phyloP scores from a whole-genome alignment of 23 tunicate genomes.

The Corella eumyota region DNA sequence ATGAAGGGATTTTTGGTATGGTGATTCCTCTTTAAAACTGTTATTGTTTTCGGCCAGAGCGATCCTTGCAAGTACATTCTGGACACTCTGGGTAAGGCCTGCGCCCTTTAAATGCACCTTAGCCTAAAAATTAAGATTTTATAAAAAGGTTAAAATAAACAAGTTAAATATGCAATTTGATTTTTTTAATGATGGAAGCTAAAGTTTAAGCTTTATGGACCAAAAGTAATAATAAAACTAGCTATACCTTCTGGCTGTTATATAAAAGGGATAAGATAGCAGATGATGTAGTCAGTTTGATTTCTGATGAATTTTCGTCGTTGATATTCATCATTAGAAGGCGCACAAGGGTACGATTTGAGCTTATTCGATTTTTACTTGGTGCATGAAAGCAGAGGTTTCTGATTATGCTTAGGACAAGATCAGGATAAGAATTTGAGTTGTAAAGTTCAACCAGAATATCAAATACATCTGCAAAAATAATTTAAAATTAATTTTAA shows the following conservation, averaged over 20 bases:
- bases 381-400: constrained; percentile 78
- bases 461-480: constrained; percentile 48
- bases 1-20: not conserved
- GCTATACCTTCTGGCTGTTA: constrained; percentile 58
- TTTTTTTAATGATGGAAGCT: too few species aligned
- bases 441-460: constrained; percentile 32
- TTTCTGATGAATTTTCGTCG: not conserved
- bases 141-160: too few species aligned
- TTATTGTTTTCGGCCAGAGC: too few species aligned
- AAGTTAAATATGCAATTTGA: too few species aligned
- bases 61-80: constrained; percentile 24
- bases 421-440: constrained; percentile 1
- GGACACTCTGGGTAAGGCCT: constrained; percentile 30
- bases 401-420: constrained; percentile 43
- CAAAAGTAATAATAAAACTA: not conserved
- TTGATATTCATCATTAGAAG: not conserved
- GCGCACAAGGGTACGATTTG: constrained; percentile 16
- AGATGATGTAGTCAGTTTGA: constrained; percentile 13
- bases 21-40: not conserved
- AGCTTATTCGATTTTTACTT: constrained; percentile 70
- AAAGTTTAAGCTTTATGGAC: too few species aligned
- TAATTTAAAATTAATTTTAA: not conserved
- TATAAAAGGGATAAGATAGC: constrained; percentile 51
- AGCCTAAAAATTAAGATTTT: constrained; percentile 21
- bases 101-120: constrained; percentile 77